Percentiles rank a stretch among this genome's conserved stretches.
Evolutionary conservation across 2,888 invertebrate species (phyloP).

Genomic region (Homarus gammarus): DNA sequence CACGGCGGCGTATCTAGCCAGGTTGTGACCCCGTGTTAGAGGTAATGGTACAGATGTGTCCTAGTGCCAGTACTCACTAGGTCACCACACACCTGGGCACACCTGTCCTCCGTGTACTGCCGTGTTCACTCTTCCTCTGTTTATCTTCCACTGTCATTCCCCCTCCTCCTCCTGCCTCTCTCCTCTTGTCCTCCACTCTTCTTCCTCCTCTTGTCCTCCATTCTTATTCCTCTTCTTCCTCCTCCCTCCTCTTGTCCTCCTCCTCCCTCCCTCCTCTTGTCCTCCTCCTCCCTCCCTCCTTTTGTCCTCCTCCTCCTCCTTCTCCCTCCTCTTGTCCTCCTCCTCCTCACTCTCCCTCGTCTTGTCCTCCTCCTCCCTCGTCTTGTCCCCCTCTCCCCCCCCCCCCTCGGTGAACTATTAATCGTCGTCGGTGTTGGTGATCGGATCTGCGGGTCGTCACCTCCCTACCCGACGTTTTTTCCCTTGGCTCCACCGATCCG

Average conservation of each 20-base stretch:
- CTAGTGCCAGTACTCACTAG: too few relatives aligned
- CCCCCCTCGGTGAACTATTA: background rate
- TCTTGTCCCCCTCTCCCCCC: too few relatives aligned
- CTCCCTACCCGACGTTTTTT: too few relatives aligned
- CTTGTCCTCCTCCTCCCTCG: too few relatives aligned
- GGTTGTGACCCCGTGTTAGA: too few relatives aligned
- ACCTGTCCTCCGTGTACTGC: too few relatives aligned
- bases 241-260: background rate
- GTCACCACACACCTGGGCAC: too few relatives aligned
- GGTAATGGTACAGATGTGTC: too few relatives aligned
- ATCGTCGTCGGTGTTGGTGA: background rate
- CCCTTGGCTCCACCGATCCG: too few relatives aligned
- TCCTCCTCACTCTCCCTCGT: background rate
- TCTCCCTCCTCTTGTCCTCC: conserved; percentile 3
- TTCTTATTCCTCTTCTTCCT: background rate
- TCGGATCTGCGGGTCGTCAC: background rate
- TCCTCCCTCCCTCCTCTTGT: background rate
- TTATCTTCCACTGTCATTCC: background rate
- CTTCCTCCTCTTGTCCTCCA: background rate
- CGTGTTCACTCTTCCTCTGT: too few relatives aligned
- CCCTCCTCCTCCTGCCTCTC: background rate
- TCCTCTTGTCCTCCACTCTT: background rate
- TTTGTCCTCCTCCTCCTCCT: conserved; percentile 5
- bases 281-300: too few relatives aligned
- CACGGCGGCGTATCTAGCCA: too few relatives aligned